A percentile compares a stretch with the other conserved stretches of the same genome.
These are phyloP conservation scores for Piaya cayana DNA, from an alignment of 2,113 vertebrate species.

Conservation along the genomic window DNA sequence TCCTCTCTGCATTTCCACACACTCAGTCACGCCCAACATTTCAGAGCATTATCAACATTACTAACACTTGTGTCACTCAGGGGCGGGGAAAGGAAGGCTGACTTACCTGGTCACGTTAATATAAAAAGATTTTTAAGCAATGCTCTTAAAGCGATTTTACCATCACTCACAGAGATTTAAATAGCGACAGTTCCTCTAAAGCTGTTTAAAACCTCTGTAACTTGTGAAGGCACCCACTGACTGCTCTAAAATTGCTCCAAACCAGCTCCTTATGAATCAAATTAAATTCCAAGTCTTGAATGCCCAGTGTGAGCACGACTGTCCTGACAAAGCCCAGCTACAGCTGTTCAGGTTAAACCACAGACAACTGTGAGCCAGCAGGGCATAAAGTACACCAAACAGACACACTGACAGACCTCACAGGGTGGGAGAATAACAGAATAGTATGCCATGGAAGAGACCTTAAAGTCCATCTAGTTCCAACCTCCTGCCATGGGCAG, in stretches of 20 bases:
- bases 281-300: not conserved
- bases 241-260: not conserved
- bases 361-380: too few relatives aligned
- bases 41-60: slow-evolving; percentile 23
- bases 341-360: too few relatives aligned
- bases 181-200: not conserved
- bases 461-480: too few relatives aligned
- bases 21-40: not conserved
- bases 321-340: not conserved
- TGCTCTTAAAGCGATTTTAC: not conserved
- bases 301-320: not conserved
- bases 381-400: too few relatives aligned
- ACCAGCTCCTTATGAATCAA: not conserved
- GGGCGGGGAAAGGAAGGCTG: not conserved
- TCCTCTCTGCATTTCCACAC: not conserved
- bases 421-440: too few relatives aligned
- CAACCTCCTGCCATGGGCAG: too few relatives aligned
- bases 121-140: not conserved
- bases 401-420: too few relatives aligned
- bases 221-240: not conserved
- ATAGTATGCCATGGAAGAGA: too few relatives aligned
- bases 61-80: slow-evolving; percentile 35
- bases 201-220: not conserved
- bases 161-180: not conserved
- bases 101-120: slow-evolving; percentile 12